Conservation (phyloP, 2,888 invertebrate species). For the Acleris holmiana region DNA sequence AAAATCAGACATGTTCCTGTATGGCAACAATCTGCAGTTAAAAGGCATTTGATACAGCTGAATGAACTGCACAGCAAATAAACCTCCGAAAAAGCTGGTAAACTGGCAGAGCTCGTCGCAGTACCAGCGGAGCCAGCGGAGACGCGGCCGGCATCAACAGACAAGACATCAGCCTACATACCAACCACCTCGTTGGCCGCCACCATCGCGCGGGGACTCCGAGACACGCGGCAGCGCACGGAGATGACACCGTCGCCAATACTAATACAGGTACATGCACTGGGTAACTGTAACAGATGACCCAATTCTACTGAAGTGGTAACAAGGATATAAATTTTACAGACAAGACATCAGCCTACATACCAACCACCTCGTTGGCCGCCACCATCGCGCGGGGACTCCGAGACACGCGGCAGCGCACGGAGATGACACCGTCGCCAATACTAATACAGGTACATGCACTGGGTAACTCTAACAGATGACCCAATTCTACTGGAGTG, state of each 20-base stretch:
- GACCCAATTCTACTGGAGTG: slow-evolving; percentile 27
- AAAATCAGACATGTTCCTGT: not conserved
- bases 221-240: slow-evolving; percentile 1
- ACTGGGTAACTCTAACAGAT: slow-evolving; percentile 28
- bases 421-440: slow-evolving; percentile 9
- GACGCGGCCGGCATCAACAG: not conserved
- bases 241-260: slow-evolving; percentile 7
- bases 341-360: too few relatives aligned
- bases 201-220: not conserved
- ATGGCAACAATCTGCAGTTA: not conserved
- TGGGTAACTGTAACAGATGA: slow-evolving; percentile 33
- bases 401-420: not conserved
- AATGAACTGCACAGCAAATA: not conserved
- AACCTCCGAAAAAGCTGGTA: not conserved
- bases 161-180: too few relatives aligned
- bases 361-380: not conserved
- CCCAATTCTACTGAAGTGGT: slow-evolving; percentile 21
- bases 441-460: slow-evolving; percentile 24
- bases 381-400: not conserved
- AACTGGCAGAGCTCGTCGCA: slow-evolving; percentile 3
- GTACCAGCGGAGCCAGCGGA: not conserved
- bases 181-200: slow-evolving; percentile 1
- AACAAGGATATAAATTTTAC: slow-evolving; percentile 35
- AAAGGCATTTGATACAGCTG: not conserved
- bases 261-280: slow-evolving; percentile 23